Evolutionary conservation across 2,113 vertebrate genomes (phyloP).

Genomic region (Hipposideros armiger): DNA sequence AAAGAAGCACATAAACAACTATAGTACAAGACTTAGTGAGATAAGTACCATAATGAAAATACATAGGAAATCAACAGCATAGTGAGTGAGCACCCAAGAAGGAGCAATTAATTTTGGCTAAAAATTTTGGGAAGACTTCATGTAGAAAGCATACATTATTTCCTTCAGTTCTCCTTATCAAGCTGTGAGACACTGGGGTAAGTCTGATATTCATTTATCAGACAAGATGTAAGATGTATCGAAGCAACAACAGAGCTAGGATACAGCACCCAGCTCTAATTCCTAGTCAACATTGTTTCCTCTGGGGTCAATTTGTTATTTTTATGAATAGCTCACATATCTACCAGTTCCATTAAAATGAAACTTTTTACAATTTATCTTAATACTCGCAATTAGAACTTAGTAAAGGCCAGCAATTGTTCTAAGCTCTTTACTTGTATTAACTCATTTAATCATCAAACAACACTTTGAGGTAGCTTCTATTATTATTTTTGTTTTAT

Average conservation of each 20-base stretch:
- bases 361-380: constrained; percentile 49
- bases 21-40: not conserved
- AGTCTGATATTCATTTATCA: not conserved
- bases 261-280: not conserved
- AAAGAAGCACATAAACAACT: not conserved
- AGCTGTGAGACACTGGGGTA: not conserved
- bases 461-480: not conserved
- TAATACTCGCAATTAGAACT: not conserved
- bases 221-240: not conserved
- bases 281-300: not conserved
- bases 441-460: not conserved
- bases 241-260: not conserved
- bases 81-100: not conserved
- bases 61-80: not conserved
- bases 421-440: not conserved
- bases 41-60: not conserved
- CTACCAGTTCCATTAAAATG: not conserved
- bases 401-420: not conserved
- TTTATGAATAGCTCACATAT: not conserved
- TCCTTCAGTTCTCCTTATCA: not conserved
- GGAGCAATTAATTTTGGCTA: not conserved
- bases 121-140: not conserved
- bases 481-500: not conserved
- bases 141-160: not conserved
- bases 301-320: not conserved